Percentiles rank a stretch among this genome's conserved stretches.
Conservation (phyloP, 2,113 vertebrate species). For the Grammomys dolichurus region DNA sequence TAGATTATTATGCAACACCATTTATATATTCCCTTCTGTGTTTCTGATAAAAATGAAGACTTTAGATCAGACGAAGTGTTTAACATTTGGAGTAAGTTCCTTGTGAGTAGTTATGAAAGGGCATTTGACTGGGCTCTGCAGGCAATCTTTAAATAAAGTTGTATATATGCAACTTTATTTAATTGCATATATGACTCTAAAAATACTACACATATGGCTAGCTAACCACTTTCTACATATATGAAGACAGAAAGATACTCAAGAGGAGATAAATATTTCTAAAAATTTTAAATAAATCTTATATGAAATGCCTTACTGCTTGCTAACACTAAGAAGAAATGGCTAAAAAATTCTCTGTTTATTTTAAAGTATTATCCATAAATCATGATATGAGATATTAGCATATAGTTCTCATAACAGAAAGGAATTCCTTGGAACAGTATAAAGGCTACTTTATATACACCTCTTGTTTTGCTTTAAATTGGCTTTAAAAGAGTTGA, state of each 20-base stretch:
- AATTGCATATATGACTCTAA: slow-evolving; percentile 40
- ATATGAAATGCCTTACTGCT: slow-evolving; percentile 50
- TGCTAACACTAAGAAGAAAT: slow-evolving; percentile 73
- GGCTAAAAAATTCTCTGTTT: slow-evolving; percentile 3
- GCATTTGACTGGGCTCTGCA: slow-evolving; percentile 75
- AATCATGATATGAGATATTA: slow-evolving; percentile 60
- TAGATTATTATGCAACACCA: slow-evolving; percentile 71
- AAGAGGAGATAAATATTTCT: slow-evolving; percentile 53
- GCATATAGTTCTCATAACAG: slow-evolving; percentile 54
- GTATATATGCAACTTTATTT: neutral
- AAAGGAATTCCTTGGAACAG: slow-evolving; percentile 31
- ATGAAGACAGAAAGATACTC: slow-evolving; percentile 45
- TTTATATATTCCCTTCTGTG: slow-evolving; percentile 71
- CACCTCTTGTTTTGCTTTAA: slow-evolving; percentile 14
- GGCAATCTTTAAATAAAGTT: slow-evolving; percentile 73
- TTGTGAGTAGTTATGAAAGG: slow-evolving; percentile 72
- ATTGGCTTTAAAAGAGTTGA: slow-evolving; percentile 37
- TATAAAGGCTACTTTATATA: slow-evolving; percentile 12
- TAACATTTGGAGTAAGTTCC: slow-evolving; percentile 70
- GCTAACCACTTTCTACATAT: neutral
- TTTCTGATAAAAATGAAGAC: slow-evolving; percentile 81
- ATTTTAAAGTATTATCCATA: slow-evolving; percentile 30
- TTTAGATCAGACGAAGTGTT: slow-evolving; percentile 82
- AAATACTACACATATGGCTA: slow-evolving; percentile 44
- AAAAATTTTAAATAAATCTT: slow-evolving; percentile 48